Evolutionary conservation across 2,113 vertebrate genomes (phyloP), one percentile per base, ranked within the genome.

Genomic region (Saccopteryx bilineata): DNA sequence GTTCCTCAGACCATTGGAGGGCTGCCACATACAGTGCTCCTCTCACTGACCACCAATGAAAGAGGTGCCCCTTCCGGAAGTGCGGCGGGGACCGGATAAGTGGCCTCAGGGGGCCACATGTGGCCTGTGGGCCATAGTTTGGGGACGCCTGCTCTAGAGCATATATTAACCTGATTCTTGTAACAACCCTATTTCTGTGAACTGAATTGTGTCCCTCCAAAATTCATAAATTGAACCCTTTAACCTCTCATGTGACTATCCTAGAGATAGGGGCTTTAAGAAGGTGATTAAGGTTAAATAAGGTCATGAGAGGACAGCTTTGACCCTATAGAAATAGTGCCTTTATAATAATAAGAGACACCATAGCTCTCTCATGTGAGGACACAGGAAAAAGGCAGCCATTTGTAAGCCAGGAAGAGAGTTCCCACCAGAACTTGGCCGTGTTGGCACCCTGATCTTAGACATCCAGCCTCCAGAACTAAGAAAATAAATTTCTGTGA

Each of bases 281-380:
- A 75, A 83, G 13, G 39, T 31, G 24, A 48, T 69, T 69, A 83
- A 85, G 50, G 17, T 52, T 89, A 88, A 79, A 60, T 28, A 26
- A 80, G 50, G 19, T 72, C 5, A 3, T 54, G 58, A 78, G 17
- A 8, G 31, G 31, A 0, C 56, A 54, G 39, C 14, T 5, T 48
- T 61, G 14, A 56, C 76, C 18, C 66, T 74, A 81, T 39, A 72
- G 54, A 93, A 50, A 8, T 72, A 31, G n/a, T 61, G 17, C 21
- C 66, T 48, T 95, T 69, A 31, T 65, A 63, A 95, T 50, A 65
- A 96, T 18, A 92, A 76, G 28, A 78, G 58, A 23, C 15, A 31
- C 21, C 8, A 33, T 13, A 23, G 52, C 18, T 46, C 23, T 78
- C 31, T 75, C 46, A 11, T 79, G 33, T 74, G 90, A 86, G 39